phyloP scores from a whole-genome alignment of 2,113 vertebrate genomes.

The Orcinus orca region DNA sequence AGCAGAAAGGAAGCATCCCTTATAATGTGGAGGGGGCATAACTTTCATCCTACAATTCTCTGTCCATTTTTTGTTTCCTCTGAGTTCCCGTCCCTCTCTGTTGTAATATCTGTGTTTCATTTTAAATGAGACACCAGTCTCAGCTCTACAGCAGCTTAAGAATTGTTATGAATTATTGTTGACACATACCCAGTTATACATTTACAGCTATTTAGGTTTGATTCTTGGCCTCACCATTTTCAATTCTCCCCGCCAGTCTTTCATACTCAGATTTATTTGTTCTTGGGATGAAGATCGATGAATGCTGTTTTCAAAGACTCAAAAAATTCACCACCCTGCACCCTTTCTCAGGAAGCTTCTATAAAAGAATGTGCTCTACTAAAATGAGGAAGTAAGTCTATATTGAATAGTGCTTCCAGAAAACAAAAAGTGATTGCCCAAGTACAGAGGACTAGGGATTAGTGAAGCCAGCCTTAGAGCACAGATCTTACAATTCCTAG shows the following conservation, averaged over 20 bases:
- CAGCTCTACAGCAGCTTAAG: neutral
- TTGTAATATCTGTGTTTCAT: neutral
- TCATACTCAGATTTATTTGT: neutral
- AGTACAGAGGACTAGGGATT: neutral
- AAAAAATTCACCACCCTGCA: neutral
- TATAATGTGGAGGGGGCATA: neutral
- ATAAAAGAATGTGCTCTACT: neutral
- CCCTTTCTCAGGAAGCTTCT: neutral
- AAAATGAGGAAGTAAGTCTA: neutral
- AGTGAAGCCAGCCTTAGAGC: neutral
- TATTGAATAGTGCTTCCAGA: neutral
- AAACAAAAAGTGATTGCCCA: neutral
- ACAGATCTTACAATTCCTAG: neutral
- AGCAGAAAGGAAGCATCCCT: neutral
- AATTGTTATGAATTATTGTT: neutral
- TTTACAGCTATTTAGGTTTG: neutral
- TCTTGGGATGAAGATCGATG: neutral
- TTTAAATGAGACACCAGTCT: neutral
- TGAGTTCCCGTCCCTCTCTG: neutral
- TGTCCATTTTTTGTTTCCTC: neutral
- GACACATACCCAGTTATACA: neutral
- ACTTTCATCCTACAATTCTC: neutral
- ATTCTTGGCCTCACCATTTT: neutral
- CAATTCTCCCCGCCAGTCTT: neutral
- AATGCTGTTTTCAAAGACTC: constrained; percentile 9